Percentiles rank a stretch among this genome's conserved stretches.
Evolutionary conservation across 2,888 invertebrate genomes (phyloP).

Genomic region (Drosophila aldrichi): DNA sequence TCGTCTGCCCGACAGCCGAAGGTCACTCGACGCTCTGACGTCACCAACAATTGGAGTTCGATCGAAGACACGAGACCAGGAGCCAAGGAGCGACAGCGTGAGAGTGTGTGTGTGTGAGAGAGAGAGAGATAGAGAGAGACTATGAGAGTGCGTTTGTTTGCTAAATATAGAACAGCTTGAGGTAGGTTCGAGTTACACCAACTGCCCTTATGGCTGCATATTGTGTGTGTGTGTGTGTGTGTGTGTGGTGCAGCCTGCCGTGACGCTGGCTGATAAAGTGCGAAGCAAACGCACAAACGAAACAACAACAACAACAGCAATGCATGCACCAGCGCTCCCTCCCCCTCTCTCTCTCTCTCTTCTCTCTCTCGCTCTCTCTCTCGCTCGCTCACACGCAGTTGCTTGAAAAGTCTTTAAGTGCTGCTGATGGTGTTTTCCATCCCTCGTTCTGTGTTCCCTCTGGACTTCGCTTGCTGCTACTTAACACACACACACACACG

Average conservation of each 20-base stretch:
- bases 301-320: conserved; percentile 12
- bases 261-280: conserved; percentile 62
- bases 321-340: conserved; percentile 22
- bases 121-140: not conserved
- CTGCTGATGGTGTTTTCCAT: not conserved
- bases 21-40: conserved; percentile 43
- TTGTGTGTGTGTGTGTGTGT: conserved; percentile 5
- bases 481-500: not conserved
- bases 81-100: not conserved
- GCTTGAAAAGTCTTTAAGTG: conserved; percentile 38
- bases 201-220: conserved; percentile 45
- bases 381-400: not conserved
- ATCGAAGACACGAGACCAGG: conserved; percentile 15
- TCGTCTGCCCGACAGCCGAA: conserved; percentile 26
- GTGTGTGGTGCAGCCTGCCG: conserved; percentile 55
- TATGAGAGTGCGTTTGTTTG: conserved; percentile 6
- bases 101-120: not conserved
- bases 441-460: conserved; percentile 9
- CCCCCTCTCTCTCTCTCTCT: too few species aligned
- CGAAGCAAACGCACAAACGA: conserved; percentile 18
- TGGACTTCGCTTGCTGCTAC: conserved; percentile 15
- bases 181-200: conserved; percentile 72
- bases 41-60: conserved; percentile 28
- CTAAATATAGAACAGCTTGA: conserved; percentile 80
- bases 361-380: not conserved